phyloP scores from a whole-genome alignment of 2,113 vertebrate genomes.

The Xyrauchen texanus region DNA sequence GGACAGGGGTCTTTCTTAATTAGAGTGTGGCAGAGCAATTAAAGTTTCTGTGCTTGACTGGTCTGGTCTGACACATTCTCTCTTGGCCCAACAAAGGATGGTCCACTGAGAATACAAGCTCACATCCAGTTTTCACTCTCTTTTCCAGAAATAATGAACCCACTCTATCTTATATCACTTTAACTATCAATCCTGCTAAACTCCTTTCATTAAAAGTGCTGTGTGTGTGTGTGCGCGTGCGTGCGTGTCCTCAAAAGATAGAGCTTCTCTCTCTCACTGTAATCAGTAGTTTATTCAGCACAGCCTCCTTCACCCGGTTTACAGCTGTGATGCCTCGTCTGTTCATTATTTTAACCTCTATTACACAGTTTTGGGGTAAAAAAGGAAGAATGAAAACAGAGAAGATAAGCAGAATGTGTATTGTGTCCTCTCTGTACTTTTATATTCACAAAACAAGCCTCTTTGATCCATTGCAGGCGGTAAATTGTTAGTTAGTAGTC shows the following conservation, averaged over 20 bases:
- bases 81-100: conserved; percentile 13
- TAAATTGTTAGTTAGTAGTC: too few species aligned
- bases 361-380: neutral
- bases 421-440: too few species aligned
- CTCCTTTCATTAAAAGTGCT: too few species aligned
- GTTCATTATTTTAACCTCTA: conserved; percentile 23
- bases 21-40: conserved; percentile 32
- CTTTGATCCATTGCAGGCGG: too few species aligned
- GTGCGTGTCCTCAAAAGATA: neutral
- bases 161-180: conserved; percentile 30
- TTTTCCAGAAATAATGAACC: conserved; percentile 37
- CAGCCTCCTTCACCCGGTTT: neutral
- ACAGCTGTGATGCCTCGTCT: conserved; percentile 22
- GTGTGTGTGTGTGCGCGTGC: too few species aligned
- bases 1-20: conserved; percentile 25
- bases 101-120: conserved; percentile 33
- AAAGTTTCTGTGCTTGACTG: conserved; percentile 42
- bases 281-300: conserved; percentile 45
- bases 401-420: too few species aligned
- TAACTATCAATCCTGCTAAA: conserved; percentile 5
- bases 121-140: neutral
- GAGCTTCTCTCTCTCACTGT: conserved; percentile 34
- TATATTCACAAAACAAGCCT: too few species aligned
- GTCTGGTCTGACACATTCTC: conserved; percentile 40
- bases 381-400: too few species aligned